These are phyloP conservation scores for Zonitis immaculata DNA, from an alignment of 2,888 invertebrate genomes.

Conservation along the genomic window DNA sequence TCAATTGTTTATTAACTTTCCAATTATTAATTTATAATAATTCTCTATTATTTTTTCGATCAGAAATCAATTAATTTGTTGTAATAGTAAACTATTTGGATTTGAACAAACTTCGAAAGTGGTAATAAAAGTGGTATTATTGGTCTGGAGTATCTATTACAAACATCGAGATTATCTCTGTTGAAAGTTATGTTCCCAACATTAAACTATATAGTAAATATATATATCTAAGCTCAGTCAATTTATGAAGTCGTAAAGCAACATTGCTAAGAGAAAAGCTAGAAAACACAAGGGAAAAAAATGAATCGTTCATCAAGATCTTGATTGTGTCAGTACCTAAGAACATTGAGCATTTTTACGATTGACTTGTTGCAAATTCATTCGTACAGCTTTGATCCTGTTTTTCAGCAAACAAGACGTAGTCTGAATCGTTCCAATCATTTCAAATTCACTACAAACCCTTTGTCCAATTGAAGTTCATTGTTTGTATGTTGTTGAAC, in stretches of 20 bases:
- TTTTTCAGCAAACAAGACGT: background rate
- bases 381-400: background rate
- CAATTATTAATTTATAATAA: too few species aligned
- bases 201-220: background rate
- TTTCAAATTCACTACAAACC: background rate
- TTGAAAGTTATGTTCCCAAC: background rate
- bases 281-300: background rate
- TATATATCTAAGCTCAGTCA: background rate
- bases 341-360: background rate
- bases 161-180: background rate
- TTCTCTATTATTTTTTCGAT: too few species aligned
- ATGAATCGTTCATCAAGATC: background rate
- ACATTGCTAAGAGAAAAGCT: background rate
- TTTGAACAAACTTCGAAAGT: background rate
- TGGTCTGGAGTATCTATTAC: background rate
- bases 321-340: background rate
- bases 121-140: background rate
- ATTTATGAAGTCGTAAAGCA: constrained; percentile 1
- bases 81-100: background rate
- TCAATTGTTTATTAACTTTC: background rate
- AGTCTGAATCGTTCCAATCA: background rate
- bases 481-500: background rate
- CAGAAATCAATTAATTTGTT: background rate
- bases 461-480: too few species aligned
- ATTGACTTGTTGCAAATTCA: background rate